These are phyloP conservation scores for Virgularia gustaviana DNA, from an alignment of 92 coral and sea anemone genomes.

Conservation along the genomic window DNA sequence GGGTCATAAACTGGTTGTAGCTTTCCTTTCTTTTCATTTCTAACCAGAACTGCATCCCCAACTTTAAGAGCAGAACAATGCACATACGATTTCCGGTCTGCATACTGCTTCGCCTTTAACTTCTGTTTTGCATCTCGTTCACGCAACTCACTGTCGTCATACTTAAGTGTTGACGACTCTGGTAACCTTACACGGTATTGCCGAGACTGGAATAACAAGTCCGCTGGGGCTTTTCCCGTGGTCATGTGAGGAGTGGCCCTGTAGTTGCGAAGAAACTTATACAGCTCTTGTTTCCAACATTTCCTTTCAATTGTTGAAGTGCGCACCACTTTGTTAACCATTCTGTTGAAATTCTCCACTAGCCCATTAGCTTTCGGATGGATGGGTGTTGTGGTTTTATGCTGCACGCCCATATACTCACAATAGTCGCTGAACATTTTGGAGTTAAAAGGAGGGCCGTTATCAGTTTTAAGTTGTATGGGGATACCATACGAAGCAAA, in stretches of 20 bases:
- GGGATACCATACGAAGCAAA: constrained; percentile 41
- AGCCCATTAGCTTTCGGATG: constrained; percentile 61
- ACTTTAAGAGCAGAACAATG: constrained; percentile 16
- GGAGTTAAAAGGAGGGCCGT: constrained; percentile 55
- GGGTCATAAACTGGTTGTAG: constrained; percentile 6
- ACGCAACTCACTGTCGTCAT: not conserved
- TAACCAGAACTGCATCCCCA: constrained; percentile 53
- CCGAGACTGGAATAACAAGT: constrained; percentile 1
- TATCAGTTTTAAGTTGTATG: constrained; percentile 40
- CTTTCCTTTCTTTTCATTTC: constrained; percentile 24
- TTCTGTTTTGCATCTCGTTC: constrained; percentile 44
- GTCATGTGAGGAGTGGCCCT: not conserved
- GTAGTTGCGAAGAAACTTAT: constrained; percentile 1
- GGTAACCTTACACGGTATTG: constrained; percentile 59
- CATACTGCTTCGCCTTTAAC: constrained; percentile 49
- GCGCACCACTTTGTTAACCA: constrained; percentile 24
- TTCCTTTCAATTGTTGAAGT: constrained; percentile 9
- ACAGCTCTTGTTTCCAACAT: constrained; percentile 14
- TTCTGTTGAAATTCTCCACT: constrained; percentile 30
- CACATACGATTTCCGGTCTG: constrained; percentile 50
- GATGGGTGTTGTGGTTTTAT: constrained; percentile 43
- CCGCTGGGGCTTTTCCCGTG: constrained; percentile 2
- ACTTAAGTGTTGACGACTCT: not conserved
- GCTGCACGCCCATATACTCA: constrained; percentile 43
- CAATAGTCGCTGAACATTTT: constrained; percentile 37